phyloP scores from a whole-genome alignment of 1,140 invertebrate species.

The Cydia splendana region DNA sequence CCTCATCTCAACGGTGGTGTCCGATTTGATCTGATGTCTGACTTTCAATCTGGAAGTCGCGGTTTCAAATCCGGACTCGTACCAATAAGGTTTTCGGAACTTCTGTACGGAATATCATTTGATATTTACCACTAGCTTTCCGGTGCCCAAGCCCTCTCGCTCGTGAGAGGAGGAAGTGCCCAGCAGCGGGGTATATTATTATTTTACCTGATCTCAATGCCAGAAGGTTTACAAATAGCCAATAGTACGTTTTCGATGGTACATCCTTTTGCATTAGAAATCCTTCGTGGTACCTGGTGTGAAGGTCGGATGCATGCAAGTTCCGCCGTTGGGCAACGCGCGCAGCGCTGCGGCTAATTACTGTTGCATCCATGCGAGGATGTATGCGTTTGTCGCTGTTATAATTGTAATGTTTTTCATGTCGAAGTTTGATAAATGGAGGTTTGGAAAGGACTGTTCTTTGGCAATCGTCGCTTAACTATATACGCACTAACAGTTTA shows the following conservation, averaged over 20 bases:
- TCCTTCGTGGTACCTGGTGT: constrained; percentile 52
- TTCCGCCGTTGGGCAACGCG: constrained; percentile 68
- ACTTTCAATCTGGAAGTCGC: too few species aligned
- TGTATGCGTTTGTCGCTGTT: constrained; percentile 17
- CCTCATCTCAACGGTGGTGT: too few species aligned
- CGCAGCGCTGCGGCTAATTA: constrained; percentile 62
- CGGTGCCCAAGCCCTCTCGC: too few species aligned
- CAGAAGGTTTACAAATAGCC: neutral
- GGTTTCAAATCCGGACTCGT: too few species aligned
- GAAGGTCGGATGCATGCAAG: constrained; percentile 69
- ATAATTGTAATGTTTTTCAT: constrained; percentile 20
- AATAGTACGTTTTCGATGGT: constrained; percentile 12
- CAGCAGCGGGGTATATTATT: too few species aligned
- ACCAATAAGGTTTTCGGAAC: too few species aligned
- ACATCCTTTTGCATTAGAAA: constrained; percentile 56
- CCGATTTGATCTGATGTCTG: too few species aligned
- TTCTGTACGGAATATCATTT: too few species aligned
- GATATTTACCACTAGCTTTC: too few species aligned
- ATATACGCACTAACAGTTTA: too few species aligned
- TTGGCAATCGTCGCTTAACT: constrained; percentile 15
- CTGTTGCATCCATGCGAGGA: constrained; percentile 53
- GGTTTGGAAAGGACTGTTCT: neutral
- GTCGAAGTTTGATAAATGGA: constrained; percentile 4
- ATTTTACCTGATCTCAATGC: neutral
- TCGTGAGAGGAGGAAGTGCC: too few species aligned